Base-by-base conservation (phyloP, 2,113 vertebrate species). In the Holacanthus passer region DNA sequence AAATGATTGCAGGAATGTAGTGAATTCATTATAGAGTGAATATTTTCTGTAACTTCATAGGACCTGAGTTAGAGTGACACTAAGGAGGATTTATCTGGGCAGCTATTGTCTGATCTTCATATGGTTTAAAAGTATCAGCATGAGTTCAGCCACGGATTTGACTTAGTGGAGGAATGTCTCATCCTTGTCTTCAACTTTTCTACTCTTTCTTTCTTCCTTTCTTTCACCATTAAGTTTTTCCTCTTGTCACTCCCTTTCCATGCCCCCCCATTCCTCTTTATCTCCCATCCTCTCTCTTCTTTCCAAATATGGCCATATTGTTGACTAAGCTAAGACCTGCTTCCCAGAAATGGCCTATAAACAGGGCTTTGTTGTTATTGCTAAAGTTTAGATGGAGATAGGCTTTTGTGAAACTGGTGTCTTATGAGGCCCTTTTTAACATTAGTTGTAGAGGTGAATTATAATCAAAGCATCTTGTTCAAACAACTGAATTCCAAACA, bases 251-350 rank as follows among this genome's bases (percentile, higher is more conserved):
- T 47, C 32, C 29, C 37, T 73, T 47, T 67, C 31, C 41, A 0
- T 5, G 22, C 31, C 35, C 48, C 55, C 17, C 31, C 39, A 12
- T 68, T 71, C 27, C 24, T 69, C 24, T 69, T 68, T 47, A 64
- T 83, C 48, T 62, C 39, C 19, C 24, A 2, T 55, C 48, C 52
- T 60, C 56, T 71, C 22, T 27, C 29, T 56, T 82, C 43, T 79
- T 24, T 85, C 83, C 86, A 87, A 76, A 85, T 82, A 85, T 71
- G 82, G 78, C n/a, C 65, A 82, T 48, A 77, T 81, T 8, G 8
- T 50, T 45, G 29, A 19, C 19, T 20, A 22, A 64, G 19, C 13
- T 67, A 14, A 53, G 50, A 63, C 13, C n/a, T 0, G 31, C 55
- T 74, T 80, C 64, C 64, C 41, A 60, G 67, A 75, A 72, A 63